A percentile compares a stretch with the other conserved stretches of the same genome.
Conservation (phyloP, 2,797 vertebrate genomes). For the Limnodromus scolopaceus region DNA sequence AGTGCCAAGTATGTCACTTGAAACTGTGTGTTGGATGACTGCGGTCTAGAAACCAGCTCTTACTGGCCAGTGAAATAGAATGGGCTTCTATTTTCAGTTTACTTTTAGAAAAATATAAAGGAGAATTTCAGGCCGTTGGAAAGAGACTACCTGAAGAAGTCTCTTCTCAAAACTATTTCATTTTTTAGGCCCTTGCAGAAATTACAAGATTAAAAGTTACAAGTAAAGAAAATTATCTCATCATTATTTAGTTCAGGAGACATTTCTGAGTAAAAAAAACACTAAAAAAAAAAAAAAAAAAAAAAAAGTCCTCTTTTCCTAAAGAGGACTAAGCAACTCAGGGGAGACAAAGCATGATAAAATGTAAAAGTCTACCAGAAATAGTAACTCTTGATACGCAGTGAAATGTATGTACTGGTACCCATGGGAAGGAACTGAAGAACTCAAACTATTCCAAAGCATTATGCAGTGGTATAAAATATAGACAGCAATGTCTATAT, state of each 20-base stretch:
- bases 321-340: conserved; percentile 13
- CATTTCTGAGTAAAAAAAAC: not conserved
- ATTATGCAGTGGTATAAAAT: conserved; percentile 59
- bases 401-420: conserved; percentile 28
- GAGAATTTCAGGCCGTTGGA: not conserved
- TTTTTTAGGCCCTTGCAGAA: conserved; percentile 10
- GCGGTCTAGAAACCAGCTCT: not conserved
- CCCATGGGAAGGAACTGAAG: not conserved
- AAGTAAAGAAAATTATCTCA: conserved; percentile 49
- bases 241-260: conserved; percentile 51
- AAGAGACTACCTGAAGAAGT: not conserved
- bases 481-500: conserved; percentile 62
- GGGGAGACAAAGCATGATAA: conserved; percentile 10
- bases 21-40: not conserved
- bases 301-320: conserved; percentile 42
- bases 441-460: conserved; percentile 32
- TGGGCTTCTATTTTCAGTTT: not conserved
- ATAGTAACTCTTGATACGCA: not conserved
- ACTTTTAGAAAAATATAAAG: not conserved
- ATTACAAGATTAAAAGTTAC: conserved; percentile 22
- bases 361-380: conserved; percentile 18
- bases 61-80: not conserved
- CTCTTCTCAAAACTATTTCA: not conserved
- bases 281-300: conserved; percentile 17
- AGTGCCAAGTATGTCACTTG: not conserved